phyloP scores from a whole-genome alignment of 2,797 vertebrate species.

The Hafferia zeledoni region DNA sequence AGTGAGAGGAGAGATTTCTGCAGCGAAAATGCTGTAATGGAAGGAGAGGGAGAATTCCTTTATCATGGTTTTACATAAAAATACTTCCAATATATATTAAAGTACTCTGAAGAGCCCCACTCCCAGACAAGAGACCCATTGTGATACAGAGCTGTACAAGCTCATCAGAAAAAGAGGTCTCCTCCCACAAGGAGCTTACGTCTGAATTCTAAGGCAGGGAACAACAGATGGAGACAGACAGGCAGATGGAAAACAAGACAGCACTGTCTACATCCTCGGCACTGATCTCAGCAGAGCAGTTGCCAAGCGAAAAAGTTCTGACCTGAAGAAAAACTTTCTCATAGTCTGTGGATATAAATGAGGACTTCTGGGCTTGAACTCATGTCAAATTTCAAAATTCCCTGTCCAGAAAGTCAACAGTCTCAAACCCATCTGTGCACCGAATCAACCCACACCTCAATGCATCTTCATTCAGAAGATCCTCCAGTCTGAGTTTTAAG shows the following conservation, averaged over 20 bases:
- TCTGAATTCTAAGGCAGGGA: conserved; percentile 41
- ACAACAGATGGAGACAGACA: conserved; percentile 67
- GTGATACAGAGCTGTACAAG: neutral
- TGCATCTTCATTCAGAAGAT: neutral
- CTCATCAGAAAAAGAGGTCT: conserved; percentile 25
- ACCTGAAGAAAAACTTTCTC: conserved; percentile 30
- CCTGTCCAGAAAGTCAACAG: neutral
- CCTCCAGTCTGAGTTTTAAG: neutral
- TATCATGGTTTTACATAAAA: neutral
- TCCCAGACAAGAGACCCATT: neutral
- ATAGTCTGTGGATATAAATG: neutral
- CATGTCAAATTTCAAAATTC: neutral
- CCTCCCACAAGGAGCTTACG: conserved; percentile 13
- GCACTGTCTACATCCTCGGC: conserved; percentile 38
- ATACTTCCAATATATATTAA: neutral
- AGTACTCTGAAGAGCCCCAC: neutral
- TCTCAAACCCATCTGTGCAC: neutral
- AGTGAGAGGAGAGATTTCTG: neutral
- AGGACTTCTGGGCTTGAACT: conserved; percentile 9
- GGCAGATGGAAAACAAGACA: conserved; percentile 62
- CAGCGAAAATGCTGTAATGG: neutral
- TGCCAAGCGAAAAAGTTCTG: conserved; percentile 59
- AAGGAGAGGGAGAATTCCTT: neutral
- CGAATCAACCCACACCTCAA: neutral
- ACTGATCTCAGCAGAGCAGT: neutral